Conservation (phyloP, 2,113 vertebrate genomes). For the Oophaga pumilio region DNA sequence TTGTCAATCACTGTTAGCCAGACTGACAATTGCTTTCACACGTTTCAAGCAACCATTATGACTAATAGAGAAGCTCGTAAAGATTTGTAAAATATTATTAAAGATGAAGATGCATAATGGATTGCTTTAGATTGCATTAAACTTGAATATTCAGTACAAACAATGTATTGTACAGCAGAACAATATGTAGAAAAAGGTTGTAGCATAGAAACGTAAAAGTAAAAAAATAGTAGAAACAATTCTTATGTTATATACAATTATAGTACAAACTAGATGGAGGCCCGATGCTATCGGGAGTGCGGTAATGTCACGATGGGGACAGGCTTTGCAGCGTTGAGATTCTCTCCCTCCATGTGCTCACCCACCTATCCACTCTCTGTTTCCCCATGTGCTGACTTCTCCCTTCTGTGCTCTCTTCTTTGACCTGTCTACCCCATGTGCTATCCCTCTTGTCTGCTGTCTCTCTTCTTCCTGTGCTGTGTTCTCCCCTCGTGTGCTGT, state of each 20-base stretch:
- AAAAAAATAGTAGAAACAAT: not conserved
- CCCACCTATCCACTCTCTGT: too few species aligned
- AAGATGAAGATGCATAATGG: not conserved
- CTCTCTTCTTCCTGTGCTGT: too few species aligned
- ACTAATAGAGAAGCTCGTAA: not conserved
- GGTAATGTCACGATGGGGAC: too few species aligned
- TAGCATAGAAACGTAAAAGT: not conserved
- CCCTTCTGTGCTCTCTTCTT: too few species aligned
- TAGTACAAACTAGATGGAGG: not conserved
- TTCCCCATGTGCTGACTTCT: too few species aligned
- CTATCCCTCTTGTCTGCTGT: too few species aligned
- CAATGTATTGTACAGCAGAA: not conserved
- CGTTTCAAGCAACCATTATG: not conserved
- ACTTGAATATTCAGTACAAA: too few species aligned
- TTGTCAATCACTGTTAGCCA: conserved; percentile 38
- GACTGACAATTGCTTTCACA: conserved; percentile 12
- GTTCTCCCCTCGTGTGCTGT: too few species aligned
- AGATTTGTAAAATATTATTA: not conserved
- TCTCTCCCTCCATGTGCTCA: too few species aligned
- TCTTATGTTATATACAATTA: not conserved
- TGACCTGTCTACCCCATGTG: too few species aligned
- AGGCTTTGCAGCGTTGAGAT: too few species aligned
- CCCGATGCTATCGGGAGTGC: too few species aligned
- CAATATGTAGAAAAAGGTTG: not conserved
- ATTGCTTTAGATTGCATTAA: not conserved